Evolutionary conservation across 2,113 vertebrate genomes (phyloP).

Genomic region (Myrmecobius fasciatus): DNA sequence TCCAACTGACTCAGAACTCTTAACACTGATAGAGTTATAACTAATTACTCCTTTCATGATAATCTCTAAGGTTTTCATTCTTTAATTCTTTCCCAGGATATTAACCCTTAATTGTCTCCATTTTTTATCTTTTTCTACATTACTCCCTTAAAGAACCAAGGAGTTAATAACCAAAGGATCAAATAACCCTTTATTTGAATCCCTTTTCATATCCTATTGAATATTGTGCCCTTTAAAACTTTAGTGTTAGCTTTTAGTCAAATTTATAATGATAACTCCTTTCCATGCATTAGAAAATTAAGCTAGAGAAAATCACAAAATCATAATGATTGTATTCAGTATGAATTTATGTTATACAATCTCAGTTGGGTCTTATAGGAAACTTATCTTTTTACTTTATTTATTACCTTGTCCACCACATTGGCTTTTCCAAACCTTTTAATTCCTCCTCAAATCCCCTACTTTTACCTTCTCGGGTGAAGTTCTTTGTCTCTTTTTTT

Average conservation of each 20-base stretch:
- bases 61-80: background rate
- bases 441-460: background rate
- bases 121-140: no score
- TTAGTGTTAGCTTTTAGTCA: background rate
- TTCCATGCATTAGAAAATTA: background rate
- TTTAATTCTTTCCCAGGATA: no score
- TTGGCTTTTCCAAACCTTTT: background rate
- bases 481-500: background rate
- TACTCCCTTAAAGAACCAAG: no score
- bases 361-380: background rate
- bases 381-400: background rate
- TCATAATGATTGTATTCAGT: background rate
- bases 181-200: background rate
- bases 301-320: background rate
- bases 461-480: background rate
- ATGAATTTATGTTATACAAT: background rate
- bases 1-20: background rate
- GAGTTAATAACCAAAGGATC: no score
- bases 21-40: background rate
- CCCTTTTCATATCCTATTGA: background rate
- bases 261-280: background rate
- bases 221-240: background rate
- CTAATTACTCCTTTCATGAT: background rate
- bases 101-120: no score
- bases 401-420: background rate